A percentile compares a stretch with the other conserved stretches of the same genome.
These are phyloP conservation scores for Echiichthys vipera DNA, from an alignment of 2,797 vertebrate genomes.

Conservation along the genomic window DNA sequence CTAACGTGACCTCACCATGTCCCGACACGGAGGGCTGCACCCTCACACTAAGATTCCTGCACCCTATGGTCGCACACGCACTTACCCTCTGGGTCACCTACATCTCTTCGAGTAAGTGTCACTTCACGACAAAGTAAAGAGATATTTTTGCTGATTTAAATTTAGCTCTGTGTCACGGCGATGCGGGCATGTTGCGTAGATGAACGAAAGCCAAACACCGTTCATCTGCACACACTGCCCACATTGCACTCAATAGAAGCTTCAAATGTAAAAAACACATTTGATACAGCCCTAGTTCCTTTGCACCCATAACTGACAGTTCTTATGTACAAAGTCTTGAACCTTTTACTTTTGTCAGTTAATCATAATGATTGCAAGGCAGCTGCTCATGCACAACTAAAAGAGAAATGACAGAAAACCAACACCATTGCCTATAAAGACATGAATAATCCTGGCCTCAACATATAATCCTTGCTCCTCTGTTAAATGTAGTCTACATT, in stretches of 20 bases:
- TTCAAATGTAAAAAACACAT: too few relatives aligned
- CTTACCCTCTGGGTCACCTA: conserved; percentile 96
- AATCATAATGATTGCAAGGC: neutral
- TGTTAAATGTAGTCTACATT: neutral
- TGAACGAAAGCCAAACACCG: too few relatives aligned
- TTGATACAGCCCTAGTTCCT: too few relatives aligned
- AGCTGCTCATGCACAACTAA: neutral
- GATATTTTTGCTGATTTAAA: too few relatives aligned
- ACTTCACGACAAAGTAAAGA: too few relatives aligned
- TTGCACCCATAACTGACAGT: too few relatives aligned
- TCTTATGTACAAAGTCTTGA: too few relatives aligned
- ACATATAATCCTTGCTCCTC: neutral
- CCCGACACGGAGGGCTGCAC: conserved; percentile 91
- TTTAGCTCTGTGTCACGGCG: too few relatives aligned
- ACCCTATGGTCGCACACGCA: conserved; percentile 86
- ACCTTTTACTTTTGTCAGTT: too few relatives aligned
- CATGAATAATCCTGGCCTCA: neutral
- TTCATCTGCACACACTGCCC: too few relatives aligned
- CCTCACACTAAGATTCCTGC: conserved; percentile 90
- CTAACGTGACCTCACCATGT: conserved; percentile 94
- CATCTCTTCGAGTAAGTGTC: conserved; percentile 84
- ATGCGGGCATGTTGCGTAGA: too few relatives aligned
- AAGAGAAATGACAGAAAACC: neutral
- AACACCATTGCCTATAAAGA: neutral
- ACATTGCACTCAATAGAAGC: too few relatives aligned